Evolutionary conservation across 2,113 vertebrate genomes (phyloP), one percentile per base, ranked within the genome.

Genomic region (Myiagra hebetior): DNA sequence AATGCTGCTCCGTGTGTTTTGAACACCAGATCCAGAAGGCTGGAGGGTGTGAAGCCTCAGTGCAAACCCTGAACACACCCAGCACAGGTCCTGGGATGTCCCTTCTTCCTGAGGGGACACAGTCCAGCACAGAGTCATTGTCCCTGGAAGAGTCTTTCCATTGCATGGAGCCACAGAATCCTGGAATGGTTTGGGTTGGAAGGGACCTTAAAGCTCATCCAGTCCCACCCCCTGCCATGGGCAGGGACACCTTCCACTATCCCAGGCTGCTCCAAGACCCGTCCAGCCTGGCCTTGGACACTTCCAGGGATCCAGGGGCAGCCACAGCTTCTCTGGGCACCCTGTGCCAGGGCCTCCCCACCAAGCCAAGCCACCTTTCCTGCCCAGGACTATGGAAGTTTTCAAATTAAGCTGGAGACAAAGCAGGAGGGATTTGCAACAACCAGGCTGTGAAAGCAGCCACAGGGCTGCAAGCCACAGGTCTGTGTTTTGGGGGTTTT

Each of bases 201-300:
- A 67, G 33, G 33, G 37, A 57, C 23, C 18, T 28, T 5, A 52
- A 52, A 81, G 28, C 8, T 1, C 55, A 62, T 16, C 41, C 2
- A 1, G 1, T 27, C 0, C 21, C 47, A 42, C 0, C 11, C 49
- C 20, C 47, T 83, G 53, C 39, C n/a, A 26, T 7, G 7, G 47
- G 19, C 46, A 89, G 46, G 24, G 62, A 82, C 53, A 41, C 11
- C n/a, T 62, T 0, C 24, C 55, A 41, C 30, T 2, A 0, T 2
- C 12, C 47, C 55, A 76, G 30, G 17, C 0, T 31, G 47, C 55
- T 76, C 69, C 53, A 41, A 47, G 14, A 53, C 13, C 16, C 0
- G 0, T 46, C 63, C 70, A 83, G 0, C 76, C 59, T 65, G 44
- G 44, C 22, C 76, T 37, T 65, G 68, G 42, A 0, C 59, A 59